phyloP scores from a whole-genome alignment of 2,797 vertebrate genomes.

The Crenichthys baileyi region DNA sequence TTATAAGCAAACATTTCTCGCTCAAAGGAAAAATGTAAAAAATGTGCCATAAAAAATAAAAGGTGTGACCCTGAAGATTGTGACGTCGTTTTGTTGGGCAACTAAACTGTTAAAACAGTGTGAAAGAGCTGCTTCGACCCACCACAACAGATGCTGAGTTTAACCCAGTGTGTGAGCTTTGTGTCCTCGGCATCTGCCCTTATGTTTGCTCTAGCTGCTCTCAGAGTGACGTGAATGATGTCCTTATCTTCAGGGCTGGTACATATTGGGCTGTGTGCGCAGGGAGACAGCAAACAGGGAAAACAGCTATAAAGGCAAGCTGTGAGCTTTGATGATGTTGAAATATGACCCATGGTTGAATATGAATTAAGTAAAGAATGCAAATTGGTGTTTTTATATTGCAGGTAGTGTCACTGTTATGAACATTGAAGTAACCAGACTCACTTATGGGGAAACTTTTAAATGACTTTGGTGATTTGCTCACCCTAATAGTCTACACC shows the following conservation, averaged over 20 bases:
- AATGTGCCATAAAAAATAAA: neutral
- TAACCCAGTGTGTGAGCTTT: conserved; percentile 12
- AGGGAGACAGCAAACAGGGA: conserved; percentile 16
- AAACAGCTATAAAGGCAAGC: conserved; percentile 25
- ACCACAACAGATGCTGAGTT: neutral
- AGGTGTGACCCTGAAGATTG: conserved; percentile 22
- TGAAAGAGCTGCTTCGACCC: conserved; percentile 12
- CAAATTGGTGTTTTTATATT: conserved; percentile 13
- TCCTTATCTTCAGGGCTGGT: conserved; percentile 49
- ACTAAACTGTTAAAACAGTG: neutral
- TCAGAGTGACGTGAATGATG: conserved; percentile 29
- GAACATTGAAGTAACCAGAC: neutral
- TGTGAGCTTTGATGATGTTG: conserved; percentile 20
- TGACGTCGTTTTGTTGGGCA: conserved; percentile 1
- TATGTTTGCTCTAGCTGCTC: neutral
- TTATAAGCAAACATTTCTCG: neutral
- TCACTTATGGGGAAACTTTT: neutral
- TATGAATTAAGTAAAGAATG: neutral
- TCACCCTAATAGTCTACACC: neutral
- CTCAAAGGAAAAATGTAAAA: neutral
- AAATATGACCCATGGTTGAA: neutral
- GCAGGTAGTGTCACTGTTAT: neutral
- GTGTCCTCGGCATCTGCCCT: neutral
- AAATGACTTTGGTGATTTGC: neutral
- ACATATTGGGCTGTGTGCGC: conserved; percentile 40